A percentile compares a stretch with the other conserved stretches of the same genome.
Evolutionary conservation across 2,113 vertebrate species (phyloP).

Genomic region (Crotalus helleri): DNA sequence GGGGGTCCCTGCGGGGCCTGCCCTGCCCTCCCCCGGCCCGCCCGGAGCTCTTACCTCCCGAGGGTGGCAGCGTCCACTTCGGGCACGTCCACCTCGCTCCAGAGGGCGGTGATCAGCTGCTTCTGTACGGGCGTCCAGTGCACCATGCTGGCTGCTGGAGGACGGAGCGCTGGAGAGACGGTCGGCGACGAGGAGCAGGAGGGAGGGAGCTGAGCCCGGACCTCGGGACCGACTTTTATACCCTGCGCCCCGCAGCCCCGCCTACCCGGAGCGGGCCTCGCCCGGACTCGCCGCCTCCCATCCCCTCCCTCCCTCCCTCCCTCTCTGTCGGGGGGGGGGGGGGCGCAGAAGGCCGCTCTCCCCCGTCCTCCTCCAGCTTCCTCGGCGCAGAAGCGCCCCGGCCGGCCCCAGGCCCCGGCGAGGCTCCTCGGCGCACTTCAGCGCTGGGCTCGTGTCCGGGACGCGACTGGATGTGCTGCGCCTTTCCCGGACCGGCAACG

Average conservation of each 20-base stretch:
- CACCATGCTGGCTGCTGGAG: conserved; percentile 60
- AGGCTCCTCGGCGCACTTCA: no score
- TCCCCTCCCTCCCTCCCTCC: no score
- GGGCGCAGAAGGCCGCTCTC: not conserved
- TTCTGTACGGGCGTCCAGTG: conserved; percentile 65
- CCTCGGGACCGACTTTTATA: conserved; percentile 32
- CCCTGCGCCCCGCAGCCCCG: not conserved
- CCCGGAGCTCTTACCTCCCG: conserved; percentile 46
- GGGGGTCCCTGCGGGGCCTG: accelerated
- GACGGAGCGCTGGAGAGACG: not conserved
- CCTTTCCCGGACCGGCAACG: no score
- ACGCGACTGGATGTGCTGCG: no score
- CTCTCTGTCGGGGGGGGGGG: no score
- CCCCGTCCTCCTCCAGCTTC: no score
- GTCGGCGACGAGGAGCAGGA: not conserved
- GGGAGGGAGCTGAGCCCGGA: not conserved
- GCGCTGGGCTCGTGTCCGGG: no score
- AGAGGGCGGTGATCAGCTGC: not conserved
- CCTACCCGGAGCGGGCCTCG: no score
- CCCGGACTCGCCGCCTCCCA: no score
- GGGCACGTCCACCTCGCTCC: conserved; percentile 45
- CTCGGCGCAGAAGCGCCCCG: no score
- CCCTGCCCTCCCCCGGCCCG: accelerated
- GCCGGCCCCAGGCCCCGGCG: no score
- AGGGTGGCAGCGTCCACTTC: conserved; percentile 35